These are phyloP conservation scores for Corvus moneduloides DNA, from an alignment of 2,113 vertebrate species.

Conservation along the genomic window DNA sequence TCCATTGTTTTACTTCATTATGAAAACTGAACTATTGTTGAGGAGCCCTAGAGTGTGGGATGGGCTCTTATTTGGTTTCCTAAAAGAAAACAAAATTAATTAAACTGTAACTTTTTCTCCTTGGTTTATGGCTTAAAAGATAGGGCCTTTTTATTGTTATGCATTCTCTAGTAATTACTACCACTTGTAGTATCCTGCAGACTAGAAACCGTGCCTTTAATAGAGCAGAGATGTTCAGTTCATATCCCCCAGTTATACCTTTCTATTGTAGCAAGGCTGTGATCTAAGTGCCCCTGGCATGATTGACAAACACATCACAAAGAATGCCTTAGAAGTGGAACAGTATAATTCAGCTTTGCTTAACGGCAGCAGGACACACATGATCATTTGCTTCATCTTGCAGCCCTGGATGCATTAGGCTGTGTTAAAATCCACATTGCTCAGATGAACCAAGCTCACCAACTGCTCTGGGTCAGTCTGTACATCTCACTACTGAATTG, in stretches of 20 bases:
- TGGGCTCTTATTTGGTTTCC: constrained; percentile 7
- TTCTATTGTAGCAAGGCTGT: neutral
- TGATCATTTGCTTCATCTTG: neutral
- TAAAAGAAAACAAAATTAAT: constrained; percentile 54
- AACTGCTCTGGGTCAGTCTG: neutral
- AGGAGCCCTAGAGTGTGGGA: neutral
- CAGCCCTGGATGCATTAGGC: neutral
- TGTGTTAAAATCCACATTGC: neutral
- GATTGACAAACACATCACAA: neutral
- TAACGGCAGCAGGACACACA: neutral
- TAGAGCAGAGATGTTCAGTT: neutral
- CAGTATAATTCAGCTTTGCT: neutral
- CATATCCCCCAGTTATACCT: neutral
- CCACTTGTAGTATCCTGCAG: neutral
- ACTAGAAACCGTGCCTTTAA: constrained; percentile 7
- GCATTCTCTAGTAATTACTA: constrained; percentile 37
- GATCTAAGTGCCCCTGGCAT: neutral
- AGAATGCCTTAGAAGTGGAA: neutral
- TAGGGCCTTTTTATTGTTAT: constrained; percentile 31
- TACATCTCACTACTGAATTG: neutral
- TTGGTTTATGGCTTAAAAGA: constrained; percentile 37
- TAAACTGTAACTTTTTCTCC: constrained; percentile 35
- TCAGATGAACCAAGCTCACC: neutral
- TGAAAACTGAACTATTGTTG: constrained; percentile 1
- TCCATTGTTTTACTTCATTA: constrained; percentile 47